Evolutionary conservation across 2,888 invertebrate species (phyloP).

Genomic region (Brachynemurus nebulosus): DNA sequence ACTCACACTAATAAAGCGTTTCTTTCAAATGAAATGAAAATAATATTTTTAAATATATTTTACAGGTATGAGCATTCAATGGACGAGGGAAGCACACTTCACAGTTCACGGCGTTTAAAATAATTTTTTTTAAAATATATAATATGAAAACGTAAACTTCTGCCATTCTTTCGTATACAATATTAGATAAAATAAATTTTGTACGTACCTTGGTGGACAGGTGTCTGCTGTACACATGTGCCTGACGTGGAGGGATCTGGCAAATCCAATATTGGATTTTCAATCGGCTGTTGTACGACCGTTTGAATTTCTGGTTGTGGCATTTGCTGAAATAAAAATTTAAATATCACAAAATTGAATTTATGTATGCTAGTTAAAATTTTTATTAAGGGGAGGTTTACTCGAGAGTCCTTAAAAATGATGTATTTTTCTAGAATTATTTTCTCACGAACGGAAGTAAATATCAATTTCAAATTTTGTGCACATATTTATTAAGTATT

Average conservation of each 20-base stretch:
- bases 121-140: background rate
- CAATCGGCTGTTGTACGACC: conserved; percentile 22
- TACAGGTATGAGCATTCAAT: conserved; percentile 3
- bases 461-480: too few relatives aligned
- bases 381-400: too few relatives aligned
- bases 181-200: background rate
- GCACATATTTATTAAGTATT: too few relatives aligned
- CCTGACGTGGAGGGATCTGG: conserved; percentile 24
- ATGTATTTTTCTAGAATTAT: too few relatives aligned
- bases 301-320: conserved; percentile 28
- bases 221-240: conserved; percentile 23
- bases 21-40: too few relatives aligned
- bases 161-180: background rate
- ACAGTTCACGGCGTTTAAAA: conserved; percentile 7
- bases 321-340: conserved; percentile 26
- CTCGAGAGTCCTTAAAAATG: too few relatives aligned
- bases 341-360: too few relatives aligned
- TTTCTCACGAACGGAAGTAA: too few relatives aligned
- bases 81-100: conserved; percentile 10
- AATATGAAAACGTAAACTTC: too few relatives aligned
- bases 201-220: background rate
- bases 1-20: too few relatives aligned
- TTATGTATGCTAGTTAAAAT: too few relatives aligned
- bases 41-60: too few relatives aligned
- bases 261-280: conserved; percentile 26